Base-by-base conservation (phyloP, 2,113 vertebrate species). In the Balaenoptera acutorostrata region DNA sequence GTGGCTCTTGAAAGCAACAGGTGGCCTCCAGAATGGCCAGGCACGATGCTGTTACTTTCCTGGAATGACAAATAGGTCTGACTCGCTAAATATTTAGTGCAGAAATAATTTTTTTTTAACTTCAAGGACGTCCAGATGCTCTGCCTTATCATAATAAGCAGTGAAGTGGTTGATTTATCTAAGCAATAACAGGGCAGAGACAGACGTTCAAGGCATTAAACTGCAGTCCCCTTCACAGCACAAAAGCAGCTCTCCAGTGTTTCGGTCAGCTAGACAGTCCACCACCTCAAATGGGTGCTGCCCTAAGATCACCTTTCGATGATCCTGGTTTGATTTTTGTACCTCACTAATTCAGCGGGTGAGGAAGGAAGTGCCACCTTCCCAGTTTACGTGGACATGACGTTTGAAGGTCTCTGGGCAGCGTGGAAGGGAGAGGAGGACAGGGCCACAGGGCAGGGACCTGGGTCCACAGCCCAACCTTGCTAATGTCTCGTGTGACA, bases 61-160 rank as follows among this genome's bases (percentile, higher is more conserved):
- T 77, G 44, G 44, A 93, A 71, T 63, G 77, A 86, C 44, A 95
- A 72, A 69, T 1, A 94, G 36, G 33, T 89, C 46, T 57, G 6
- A 66, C 66, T 77, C 41, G 23, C 83, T 82, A 74, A 92, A 68
- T 61, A 61, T 68, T 83, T 36, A 33, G 18, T 18, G 33, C n/a
- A 85, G 33, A 82, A 86, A 72, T 23, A 71, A 36, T 9, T 20
- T 21, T 80, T 88, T 86, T 75, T 33, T 52, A 88, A 92, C 55
- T 85, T 96, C 78, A 90, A 96, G 87, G 87, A 39, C 5, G 0
- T 18, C 71, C 29, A 96, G 77, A 95, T 68, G 92, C 61, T 75
- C 27, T 36, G 46, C 20, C 72, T 91, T 61, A 95, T 91, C 87
- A 78, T 31, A 96, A 77, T n/a, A 88, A 61, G n/a, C 72, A 89